A percentile compares a stretch with the other conserved stretches of the same genome.
phyloP scores from a whole-genome alignment of 2,888 invertebrate genomes.

The Phyllotreta cruciferae region DNA sequence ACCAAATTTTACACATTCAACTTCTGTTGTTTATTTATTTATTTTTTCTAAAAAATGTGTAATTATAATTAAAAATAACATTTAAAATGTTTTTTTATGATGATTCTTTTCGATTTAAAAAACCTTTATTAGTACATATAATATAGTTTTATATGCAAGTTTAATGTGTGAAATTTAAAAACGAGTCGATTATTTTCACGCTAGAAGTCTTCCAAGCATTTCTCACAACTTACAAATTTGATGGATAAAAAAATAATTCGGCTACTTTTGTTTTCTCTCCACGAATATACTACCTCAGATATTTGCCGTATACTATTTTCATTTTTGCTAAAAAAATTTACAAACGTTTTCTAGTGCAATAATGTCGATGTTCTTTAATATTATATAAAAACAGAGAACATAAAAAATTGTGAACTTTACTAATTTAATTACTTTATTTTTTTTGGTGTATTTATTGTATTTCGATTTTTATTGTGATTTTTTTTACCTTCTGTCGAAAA shows the following conservation, averaged over 20 bases:
- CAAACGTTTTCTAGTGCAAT: constrained; percentile 50
- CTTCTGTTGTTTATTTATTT: too few species aligned
- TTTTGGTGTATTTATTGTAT: background rate
- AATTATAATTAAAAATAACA: too few species aligned
- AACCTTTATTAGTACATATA: too few species aligned
- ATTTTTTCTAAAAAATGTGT: too few species aligned
- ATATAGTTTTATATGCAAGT: too few species aligned
- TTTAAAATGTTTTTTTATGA: too few species aligned
- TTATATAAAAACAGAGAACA: constrained; percentile 29
- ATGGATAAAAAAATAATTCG: constrained; percentile 28
- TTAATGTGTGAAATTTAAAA: too few species aligned
- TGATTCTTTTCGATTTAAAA: too few species aligned
- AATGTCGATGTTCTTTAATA: constrained; percentile 41
- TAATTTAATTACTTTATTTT: background rate
- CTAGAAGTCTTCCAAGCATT: constrained; percentile 50
- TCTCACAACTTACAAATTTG: constrained; percentile 32
- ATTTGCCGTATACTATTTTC: constrained; percentile 49
- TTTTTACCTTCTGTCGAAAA: constrained; percentile 2
- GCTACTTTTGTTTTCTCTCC: constrained; percentile 35
- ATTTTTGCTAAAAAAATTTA: constrained; percentile 45
- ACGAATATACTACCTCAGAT: constrained; percentile 53
- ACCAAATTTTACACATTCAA: too few species aligned
- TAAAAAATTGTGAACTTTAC: constrained; percentile 11
- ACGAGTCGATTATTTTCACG: constrained; percentile 27
- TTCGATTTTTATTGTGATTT: background rate